These are phyloP conservation scores for Apis laboriosa DNA, from an alignment of 1,140 invertebrate genomes.

Conservation along the genomic window DNA sequence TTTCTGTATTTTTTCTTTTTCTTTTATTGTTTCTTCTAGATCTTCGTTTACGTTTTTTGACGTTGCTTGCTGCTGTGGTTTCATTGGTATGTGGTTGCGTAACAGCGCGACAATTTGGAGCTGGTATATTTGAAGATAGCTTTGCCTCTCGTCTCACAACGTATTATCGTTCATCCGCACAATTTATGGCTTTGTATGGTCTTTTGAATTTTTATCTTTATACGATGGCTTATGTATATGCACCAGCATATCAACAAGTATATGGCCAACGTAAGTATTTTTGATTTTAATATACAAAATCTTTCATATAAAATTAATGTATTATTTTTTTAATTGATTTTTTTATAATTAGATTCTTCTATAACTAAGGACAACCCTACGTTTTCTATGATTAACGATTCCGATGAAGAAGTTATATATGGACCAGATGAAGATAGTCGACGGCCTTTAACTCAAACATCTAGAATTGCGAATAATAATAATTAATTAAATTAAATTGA, in stretches of 20 bases:
- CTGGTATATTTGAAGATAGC: slow-evolving; percentile 94
- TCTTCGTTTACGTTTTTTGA: slow-evolving; percentile 94
- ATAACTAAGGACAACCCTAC: slow-evolving; percentile 98
- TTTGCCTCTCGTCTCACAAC: slow-evolving; percentile 94
- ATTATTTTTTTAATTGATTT: slow-evolving; percentile 28
- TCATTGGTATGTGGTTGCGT: slow-evolving; percentile 89
- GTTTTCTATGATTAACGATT: slow-evolving; percentile 98
- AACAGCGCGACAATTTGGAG: slow-evolving; percentile 91
- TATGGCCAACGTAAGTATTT: slow-evolving; percentile 86
- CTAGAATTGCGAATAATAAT: slow-evolving; percentile 85
- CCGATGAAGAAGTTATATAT: slow-evolving; percentile 98
- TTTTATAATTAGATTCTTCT: slow-evolving; percentile 85
- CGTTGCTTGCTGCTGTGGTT: slow-evolving; percentile 92
- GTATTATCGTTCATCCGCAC: slow-evolving; percentile 93
- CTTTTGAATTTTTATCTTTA: slow-evolving; percentile 97
- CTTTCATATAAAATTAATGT: slow-evolving; percentile 2
- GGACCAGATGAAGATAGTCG: slow-evolving; percentile 94
- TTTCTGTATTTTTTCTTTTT: slow-evolving; percentile 38
- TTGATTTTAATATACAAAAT: not conserved
- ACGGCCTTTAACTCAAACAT: slow-evolving; percentile 85
- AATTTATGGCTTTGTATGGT: slow-evolving; percentile 98
- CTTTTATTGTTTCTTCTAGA: slow-evolving; percentile 85
- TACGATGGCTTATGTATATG: slow-evolving; percentile 97
- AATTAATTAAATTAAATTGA: not conserved
- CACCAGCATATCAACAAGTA: slow-evolving; percentile 89